These are phyloP conservation scores for Tragelaphus scriptus DNA, from an alignment of 2,113 vertebrate genomes.

Conservation along the genomic window DNA sequence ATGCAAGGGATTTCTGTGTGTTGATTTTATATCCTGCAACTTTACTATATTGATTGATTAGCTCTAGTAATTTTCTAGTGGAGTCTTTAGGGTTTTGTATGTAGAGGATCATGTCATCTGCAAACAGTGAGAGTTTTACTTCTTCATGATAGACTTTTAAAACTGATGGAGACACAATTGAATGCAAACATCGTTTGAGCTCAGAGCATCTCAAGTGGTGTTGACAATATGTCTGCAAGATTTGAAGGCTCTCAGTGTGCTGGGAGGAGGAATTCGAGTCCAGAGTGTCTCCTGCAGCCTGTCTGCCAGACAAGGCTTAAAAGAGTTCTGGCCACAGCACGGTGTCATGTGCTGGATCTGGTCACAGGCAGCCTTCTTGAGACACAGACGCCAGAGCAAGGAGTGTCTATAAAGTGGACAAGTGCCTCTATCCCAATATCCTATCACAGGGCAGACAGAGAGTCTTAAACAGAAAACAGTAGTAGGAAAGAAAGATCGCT, in stretches of 20 bases:
- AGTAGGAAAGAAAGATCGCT: background rate
- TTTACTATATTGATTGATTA: too few species aligned
- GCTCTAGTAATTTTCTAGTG: too few species aligned
- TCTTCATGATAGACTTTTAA: slow-evolving; percentile 34
- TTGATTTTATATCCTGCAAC: too few species aligned
- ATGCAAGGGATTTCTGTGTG: too few species aligned
- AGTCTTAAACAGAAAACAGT: background rate
- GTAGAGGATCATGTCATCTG: too few species aligned
- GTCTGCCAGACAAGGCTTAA: background rate
- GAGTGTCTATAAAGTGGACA: background rate
- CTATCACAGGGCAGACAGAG: background rate
- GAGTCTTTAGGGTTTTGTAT: too few species aligned
- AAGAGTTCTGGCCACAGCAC: background rate
- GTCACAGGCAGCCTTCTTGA: background rate
- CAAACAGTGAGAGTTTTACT: too few species aligned
- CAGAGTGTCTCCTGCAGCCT: background rate
- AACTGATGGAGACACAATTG: slow-evolving; percentile 76
- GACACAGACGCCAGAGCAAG: fast-evolving
- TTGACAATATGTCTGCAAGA: background rate
- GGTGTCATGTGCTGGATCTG: background rate
- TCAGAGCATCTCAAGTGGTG: slow-evolving; percentile 88
- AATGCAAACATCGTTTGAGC: slow-evolving; percentile 92
- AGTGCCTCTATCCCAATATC: background rate
- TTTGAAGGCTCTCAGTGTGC: background rate
- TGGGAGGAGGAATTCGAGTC: background rate